Conservation (phyloP, 1,140 invertebrate genomes). For the Parasteatoda tepidariorum region DNA sequence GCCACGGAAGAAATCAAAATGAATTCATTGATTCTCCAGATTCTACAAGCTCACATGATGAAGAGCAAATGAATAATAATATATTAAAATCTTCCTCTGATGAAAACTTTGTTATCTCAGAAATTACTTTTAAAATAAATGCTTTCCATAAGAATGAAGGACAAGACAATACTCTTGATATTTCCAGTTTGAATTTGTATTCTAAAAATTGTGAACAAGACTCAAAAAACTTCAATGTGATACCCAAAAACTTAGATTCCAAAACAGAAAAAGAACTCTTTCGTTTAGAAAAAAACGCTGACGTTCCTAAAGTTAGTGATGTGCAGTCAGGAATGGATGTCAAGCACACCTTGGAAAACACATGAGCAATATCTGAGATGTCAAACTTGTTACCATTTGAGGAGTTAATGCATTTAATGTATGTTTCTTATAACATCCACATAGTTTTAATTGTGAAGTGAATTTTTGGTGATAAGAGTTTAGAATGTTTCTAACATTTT, state of each 20-base stretch:
- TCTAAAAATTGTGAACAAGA: slow-evolving; percentile 25
- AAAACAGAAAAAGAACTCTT: slow-evolving; percentile 48
- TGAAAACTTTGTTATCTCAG: too few relatives aligned
- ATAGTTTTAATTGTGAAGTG: too few relatives aligned
- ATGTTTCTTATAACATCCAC: too few relatives aligned
- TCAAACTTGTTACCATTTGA: too few relatives aligned
- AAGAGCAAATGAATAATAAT: not conserved
- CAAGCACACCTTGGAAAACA: too few relatives aligned
- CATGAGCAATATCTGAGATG: too few relatives aligned
- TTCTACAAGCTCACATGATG: not conserved
- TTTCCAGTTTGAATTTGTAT: slow-evolving; percentile 23
- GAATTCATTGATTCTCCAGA: not conserved
- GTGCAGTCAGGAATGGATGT: too few relatives aligned
- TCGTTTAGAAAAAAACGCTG: not conserved
- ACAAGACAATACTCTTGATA: not conserved
- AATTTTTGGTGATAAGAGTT: too few relatives aligned
- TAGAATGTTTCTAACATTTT: too few relatives aligned
- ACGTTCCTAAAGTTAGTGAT: not conserved
- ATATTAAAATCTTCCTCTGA: not conserved
- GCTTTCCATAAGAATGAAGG: not conserved
- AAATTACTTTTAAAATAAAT: not conserved
- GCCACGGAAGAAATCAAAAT: not conserved
- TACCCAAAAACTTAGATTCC: not conserved
- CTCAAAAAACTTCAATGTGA: slow-evolving; percentile 26
- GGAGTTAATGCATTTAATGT: too few relatives aligned